Percentiles rank a stretch among this genome's conserved stretches.
Evolutionary conservation across 2,888 invertebrate species (phyloP).

Genomic region (Napeogenes inachia): DNA sequence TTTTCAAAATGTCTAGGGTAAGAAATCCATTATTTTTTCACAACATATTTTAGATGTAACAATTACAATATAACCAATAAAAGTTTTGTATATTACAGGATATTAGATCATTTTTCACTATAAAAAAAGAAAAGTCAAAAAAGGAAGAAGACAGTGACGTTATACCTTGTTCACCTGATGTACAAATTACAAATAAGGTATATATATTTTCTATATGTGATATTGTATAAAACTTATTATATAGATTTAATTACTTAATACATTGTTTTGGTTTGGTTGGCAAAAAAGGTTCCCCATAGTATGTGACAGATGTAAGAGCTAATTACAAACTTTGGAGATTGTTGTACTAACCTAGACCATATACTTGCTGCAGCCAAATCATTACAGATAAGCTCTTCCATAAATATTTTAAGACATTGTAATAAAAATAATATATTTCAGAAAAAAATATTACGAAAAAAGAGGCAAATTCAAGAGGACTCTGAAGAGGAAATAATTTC

Average conservation of each 20-base stretch:
- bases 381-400: too few relatives aligned
- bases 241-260: slow-evolving; percentile 4
- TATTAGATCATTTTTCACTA: slow-evolving; percentile 79
- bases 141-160: slow-evolving; percentile 73
- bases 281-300: too few relatives aligned
- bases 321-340: too few relatives aligned
- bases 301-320: too few relatives aligned
- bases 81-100: slow-evolving; percentile 65
- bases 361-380: too few relatives aligned
- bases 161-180: slow-evolving; percentile 76
- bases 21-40: slow-evolving; percentile 12
- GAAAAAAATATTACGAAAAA: slow-evolving; percentile 55
- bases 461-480: slow-evolving; percentile 52
- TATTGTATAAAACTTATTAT: too few relatives aligned
- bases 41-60: not conserved
- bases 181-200: slow-evolving; percentile 68
- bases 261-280: not conserved
- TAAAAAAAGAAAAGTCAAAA: slow-evolving; percentile 43
- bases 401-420: slow-evolving; percentile 6
- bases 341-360: too few relatives aligned
- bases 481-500: slow-evolving; percentile 56
- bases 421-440: slow-evolving; percentile 30
- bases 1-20: slow-evolving; percentile 30
- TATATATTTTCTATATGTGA: too few relatives aligned
- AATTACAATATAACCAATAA: not conserved